Evolutionary conservation across 2,888 invertebrate species (phyloP).

Genomic region (Calameuta pallipes): DNA sequence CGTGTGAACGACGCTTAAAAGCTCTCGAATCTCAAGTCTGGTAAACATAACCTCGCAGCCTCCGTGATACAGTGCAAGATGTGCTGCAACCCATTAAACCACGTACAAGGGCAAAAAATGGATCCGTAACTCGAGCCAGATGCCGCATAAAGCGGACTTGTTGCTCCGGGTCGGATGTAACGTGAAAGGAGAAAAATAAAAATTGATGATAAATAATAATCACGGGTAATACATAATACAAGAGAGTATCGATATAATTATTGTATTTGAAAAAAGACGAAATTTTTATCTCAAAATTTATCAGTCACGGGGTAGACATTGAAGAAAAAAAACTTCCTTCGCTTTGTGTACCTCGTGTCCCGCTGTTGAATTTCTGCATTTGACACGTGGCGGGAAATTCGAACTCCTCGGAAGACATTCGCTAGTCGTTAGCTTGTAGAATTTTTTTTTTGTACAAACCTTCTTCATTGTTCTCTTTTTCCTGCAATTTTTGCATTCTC

Average conservation of each 20-base stretch:
- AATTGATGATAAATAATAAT: not conserved
- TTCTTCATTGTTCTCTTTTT: too few species aligned
- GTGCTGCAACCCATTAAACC: slow-evolving; percentile 8
- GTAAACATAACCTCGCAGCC: not conserved
- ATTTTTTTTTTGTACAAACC: too few species aligned
- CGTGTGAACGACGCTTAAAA: not conserved
- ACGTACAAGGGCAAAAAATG: slow-evolving; percentile 29
- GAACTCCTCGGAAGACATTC: too few species aligned
- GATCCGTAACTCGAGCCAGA: slow-evolving; percentile 45
- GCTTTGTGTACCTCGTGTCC: not conserved
- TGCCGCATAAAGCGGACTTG: slow-evolving; percentile 38
- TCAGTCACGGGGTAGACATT: not conserved
- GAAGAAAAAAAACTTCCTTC: not conserved
- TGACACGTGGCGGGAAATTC: too few species aligned
- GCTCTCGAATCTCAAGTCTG: not conserved
- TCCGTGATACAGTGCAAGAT: not conserved
- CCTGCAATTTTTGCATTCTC: too few species aligned
- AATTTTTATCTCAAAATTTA: not conserved
- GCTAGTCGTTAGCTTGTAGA: too few species aligned
- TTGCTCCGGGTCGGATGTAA: slow-evolving; percentile 4
- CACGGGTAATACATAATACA: not conserved
- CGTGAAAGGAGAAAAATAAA: not conserved
- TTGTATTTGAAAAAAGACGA: not conserved
- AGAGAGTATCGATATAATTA: not conserved
- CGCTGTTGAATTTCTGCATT: not conserved